phyloP scores from a whole-genome alignment of 2,888 invertebrate species.

The Corythucha ciliata region DNA sequence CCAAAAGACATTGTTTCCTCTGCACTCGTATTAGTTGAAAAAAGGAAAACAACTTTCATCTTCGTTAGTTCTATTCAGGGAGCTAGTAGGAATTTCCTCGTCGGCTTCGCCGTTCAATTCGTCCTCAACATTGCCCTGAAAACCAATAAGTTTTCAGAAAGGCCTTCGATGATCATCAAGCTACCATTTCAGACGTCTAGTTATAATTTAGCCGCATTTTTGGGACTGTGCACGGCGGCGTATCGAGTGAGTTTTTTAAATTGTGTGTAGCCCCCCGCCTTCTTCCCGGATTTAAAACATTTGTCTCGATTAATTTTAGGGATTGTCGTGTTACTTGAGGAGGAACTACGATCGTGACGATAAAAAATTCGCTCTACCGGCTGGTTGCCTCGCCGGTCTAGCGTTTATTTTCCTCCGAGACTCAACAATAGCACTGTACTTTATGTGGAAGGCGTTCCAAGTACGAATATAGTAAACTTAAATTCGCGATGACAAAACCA shows the following conservation, averaged over 20 bases:
- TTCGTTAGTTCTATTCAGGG: conserved; percentile 46
- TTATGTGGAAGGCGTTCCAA: conserved; percentile 74
- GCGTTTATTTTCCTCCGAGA: conserved; percentile 66
- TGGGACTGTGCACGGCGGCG: conserved; percentile 58
- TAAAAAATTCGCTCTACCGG: conserved; percentile 54
- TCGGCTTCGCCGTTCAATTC: conserved; percentile 54
- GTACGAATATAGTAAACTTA: conserved; percentile 42
- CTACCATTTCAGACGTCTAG: conserved; percentile 49
- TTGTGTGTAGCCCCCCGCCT: conserved; percentile 5
- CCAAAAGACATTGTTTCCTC: too few species aligned
- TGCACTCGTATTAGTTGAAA: neutral
- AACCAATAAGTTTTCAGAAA: conserved; percentile 46
- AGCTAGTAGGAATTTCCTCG: conserved; percentile 49
- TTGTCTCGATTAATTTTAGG: neutral
- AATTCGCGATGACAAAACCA: neutral
- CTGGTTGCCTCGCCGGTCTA: conserved; percentile 60
- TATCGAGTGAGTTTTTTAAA: conserved; percentile 50
- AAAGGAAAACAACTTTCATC: conserved; percentile 1
- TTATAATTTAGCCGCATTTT: conserved; percentile 54
- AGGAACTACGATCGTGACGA: conserved; percentile 53
- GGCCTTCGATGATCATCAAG: conserved; percentile 46
- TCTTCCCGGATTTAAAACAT: neutral
- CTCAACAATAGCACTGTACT: conserved; percentile 68
- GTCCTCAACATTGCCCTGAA: conserved; percentile 51
- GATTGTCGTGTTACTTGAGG: conserved; percentile 40